A percentile compares a stretch with the other conserved stretches of the same genome.
phyloP scores from a whole-genome alignment of 2,797 vertebrate species.

The Amniataba percoides region DNA sequence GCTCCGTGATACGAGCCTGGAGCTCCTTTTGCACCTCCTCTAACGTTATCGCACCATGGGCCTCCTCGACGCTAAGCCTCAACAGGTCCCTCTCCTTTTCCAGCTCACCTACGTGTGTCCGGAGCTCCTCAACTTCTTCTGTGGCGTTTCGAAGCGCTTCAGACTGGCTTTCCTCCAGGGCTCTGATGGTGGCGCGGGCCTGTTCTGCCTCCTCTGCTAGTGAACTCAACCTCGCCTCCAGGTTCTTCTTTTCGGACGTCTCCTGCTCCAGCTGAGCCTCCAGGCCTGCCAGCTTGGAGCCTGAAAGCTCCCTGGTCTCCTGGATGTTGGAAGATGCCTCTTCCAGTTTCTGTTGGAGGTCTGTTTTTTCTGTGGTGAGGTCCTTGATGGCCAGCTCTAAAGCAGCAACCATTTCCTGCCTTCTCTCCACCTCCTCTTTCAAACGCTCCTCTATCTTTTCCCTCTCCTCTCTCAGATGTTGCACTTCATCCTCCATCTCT shows the following conservation, averaged over 20 bases:
- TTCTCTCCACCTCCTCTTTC: conserved; percentile 64
- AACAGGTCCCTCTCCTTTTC: conserved; percentile 80
- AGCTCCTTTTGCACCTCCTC: conserved; percentile 82
- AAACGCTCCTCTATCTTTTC: conserved; percentile 76
- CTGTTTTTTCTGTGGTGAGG: conserved; percentile 74
- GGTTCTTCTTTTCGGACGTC: conserved; percentile 76
- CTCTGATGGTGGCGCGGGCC: conserved; percentile 69
- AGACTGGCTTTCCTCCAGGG: conserved; percentile 77
- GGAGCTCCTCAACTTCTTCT: conserved; percentile 80
- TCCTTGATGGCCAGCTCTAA: conserved; percentile 79
- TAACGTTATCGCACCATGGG: conserved; percentile 53
- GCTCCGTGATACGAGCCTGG: conserved; percentile 82
- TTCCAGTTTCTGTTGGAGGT: conserved; percentile 82
- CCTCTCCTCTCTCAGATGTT: conserved; percentile 50
- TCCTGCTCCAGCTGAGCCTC: conserved; percentile 81
- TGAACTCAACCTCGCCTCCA: conserved; percentile 71
- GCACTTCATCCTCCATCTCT: conserved; percentile 55
- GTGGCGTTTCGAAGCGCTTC: conserved; percentile 62
- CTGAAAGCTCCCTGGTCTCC: conserved; percentile 71
- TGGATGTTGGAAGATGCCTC: conserved; percentile 76
- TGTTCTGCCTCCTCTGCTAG: conserved; percentile 78
- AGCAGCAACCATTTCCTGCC: conserved; percentile 68
- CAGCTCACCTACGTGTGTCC: conserved; percentile 76
- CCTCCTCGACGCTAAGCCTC: conserved; percentile 78
- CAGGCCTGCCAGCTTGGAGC: conserved; percentile 72